Evolutionary conservation across 2,888 invertebrate genomes (phyloP).

Genomic region (Caenorhabditis doughertyi): DNA sequence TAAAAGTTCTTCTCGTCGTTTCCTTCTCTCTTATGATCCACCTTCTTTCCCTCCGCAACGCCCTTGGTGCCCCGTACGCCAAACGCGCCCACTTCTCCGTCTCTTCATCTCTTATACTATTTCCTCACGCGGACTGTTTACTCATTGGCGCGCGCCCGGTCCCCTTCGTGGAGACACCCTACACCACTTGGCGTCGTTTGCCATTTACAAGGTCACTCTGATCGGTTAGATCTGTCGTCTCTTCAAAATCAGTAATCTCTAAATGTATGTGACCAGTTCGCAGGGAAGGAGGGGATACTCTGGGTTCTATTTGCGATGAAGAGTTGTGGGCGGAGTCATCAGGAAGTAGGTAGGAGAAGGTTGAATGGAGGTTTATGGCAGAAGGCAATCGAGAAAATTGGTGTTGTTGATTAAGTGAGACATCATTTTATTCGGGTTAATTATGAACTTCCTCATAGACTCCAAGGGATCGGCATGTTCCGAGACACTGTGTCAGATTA

Average conservation of each 20-base stretch:
- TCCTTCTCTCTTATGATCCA: background rate
- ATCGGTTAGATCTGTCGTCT: constrained; percentile 17
- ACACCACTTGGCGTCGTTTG: constrained; percentile 38
- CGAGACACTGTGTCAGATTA: no score
- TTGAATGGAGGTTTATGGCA: background rate
- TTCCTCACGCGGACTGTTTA: constrained; percentile 23
- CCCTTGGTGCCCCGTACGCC: constrained; percentile 42
- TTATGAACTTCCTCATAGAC: no score
- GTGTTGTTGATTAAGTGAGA: constrained; percentile 4
- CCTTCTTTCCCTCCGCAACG: constrained; percentile 19
- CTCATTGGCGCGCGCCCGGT: constrained; percentile 12
- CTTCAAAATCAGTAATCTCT: background rate
- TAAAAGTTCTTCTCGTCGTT: constrained; percentile 1
- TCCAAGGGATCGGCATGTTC: no score
- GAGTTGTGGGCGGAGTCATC: constrained; percentile 13
- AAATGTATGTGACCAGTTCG: background rate
- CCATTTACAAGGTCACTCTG: constrained; percentile 34
- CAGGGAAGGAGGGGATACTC: background rate
- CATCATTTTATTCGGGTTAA: no score
- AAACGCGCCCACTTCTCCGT: constrained; percentile 19
- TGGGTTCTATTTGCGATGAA: constrained; percentile 28
- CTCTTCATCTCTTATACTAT: constrained; percentile 14
- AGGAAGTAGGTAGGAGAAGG: background rate
- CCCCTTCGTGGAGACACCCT: background rate
- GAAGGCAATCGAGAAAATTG: background rate